phyloP scores from a whole-genome alignment of 2,797 vertebrate species.

The Danio aesculapii region DNA sequence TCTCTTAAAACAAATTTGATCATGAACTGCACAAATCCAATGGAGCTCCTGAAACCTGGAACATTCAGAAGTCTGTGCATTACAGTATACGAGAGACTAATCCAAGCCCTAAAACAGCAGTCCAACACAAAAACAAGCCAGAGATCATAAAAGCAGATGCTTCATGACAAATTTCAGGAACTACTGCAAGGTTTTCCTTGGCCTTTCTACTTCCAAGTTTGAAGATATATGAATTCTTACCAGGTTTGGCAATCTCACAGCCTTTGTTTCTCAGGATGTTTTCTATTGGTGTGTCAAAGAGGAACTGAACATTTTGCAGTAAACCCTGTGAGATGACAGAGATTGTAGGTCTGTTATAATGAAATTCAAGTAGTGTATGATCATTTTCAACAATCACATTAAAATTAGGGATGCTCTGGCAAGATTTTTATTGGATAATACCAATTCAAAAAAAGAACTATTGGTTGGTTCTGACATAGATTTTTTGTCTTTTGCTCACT shows the following conservation, averaged over 20 bases:
- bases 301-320: slow-evolving; percentile 89
- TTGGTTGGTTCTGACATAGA: too few species aligned
- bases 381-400: background rate
- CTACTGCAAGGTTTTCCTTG: background rate
- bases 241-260: slow-evolving; percentile 86
- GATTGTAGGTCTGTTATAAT: background rate
- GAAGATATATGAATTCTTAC: slow-evolving; percentile 72
- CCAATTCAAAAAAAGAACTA: too few species aligned
- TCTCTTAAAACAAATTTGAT: slow-evolving; percentile 44
- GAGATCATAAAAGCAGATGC: background rate
- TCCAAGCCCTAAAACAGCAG: background rate
- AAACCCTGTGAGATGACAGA: slow-evolving; percentile 83
- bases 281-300: slow-evolving; percentile 89
- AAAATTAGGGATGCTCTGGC: too few species aligned
- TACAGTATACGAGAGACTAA: background rate
- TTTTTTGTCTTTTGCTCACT: too few species aligned
- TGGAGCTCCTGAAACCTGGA: slow-evolving; percentile 2
- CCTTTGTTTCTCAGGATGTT: slow-evolving; percentile 89
- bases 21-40: slow-evolving; percentile 9
- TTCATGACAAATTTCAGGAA: background rate
- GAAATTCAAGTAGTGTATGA: background rate
- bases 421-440: too few species aligned
- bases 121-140: background rate
- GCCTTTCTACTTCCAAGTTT: background rate
- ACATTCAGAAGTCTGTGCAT: slow-evolving; percentile 20